A percentile compares a stretch with the other conserved stretches of the same genome.
phyloP scores from a whole-genome alignment of 2,797 vertebrate genomes.

The Coregonus suidteri region DNA sequence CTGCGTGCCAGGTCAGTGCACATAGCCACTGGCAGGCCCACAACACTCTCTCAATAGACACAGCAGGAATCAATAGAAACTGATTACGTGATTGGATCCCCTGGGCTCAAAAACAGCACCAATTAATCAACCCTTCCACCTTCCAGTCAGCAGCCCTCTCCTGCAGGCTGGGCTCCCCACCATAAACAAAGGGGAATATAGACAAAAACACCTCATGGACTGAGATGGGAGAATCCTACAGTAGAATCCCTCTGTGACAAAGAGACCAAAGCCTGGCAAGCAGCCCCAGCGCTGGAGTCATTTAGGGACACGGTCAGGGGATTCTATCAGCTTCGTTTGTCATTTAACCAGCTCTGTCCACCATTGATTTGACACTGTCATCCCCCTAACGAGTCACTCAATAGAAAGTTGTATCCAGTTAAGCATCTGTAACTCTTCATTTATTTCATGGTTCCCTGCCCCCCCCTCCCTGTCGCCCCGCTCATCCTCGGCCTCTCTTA shows the following conservation, averaged over 20 bases:
- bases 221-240: neutral
- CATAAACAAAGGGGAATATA: conserved; percentile 26
- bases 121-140: conserved; percentile 67
- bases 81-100: conserved; percentile 77
- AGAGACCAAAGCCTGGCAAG: neutral
- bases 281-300: too few relatives aligned
- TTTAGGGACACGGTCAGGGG: neutral
- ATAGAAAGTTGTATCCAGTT: conserved; percentile 39
- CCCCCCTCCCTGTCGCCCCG: neutral
- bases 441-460: neutral
- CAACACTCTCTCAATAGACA: conserved; percentile 64
- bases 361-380: neutral
- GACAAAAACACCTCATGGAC: neutral
- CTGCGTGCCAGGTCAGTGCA: conserved; percentile 45
- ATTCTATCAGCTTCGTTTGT: neutral
- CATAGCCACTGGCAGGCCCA: conserved; percentile 40
- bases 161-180: conserved; percentile 36
- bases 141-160: conserved; percentile 61
- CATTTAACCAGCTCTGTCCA: neutral
- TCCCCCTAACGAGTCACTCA: conserved; percentile 11
- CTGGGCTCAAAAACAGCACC: conserved; percentile 68
- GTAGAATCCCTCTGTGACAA: neutral
- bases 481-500: conserved; percentile 23
- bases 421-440: conserved; percentile 23
- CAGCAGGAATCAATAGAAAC: conserved; percentile 70